Evolutionary conservation across 2,113 vertebrate genomes (phyloP).

Genomic region (Empidonax traillii): DNA sequence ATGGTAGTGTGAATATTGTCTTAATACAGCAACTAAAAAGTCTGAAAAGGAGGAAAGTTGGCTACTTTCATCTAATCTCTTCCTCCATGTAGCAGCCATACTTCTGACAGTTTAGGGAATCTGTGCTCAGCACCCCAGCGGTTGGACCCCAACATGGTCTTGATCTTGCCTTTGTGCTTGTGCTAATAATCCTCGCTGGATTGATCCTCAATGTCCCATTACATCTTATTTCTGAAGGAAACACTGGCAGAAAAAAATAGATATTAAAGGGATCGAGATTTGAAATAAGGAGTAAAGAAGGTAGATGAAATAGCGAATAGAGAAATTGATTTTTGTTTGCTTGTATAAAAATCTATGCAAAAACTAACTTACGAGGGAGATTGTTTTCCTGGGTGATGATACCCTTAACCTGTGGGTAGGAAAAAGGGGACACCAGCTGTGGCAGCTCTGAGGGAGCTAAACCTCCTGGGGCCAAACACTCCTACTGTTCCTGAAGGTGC

Average conservation of each 20-base stretch:
- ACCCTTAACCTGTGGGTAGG: fast-evolving
- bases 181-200: neutral
- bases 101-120: neutral
- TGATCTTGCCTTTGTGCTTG: neutral
- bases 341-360: neutral
- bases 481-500: fast-evolving
- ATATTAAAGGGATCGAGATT: neutral
- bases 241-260: neutral
- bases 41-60: neutral
- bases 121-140: neutral
- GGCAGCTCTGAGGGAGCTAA: neutral
- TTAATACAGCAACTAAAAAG: neutral
- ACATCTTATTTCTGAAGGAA: neutral
- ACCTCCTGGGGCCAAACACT: neutral
- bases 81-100: neutral
- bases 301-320: neutral
- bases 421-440: neutral
- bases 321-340: neutral
- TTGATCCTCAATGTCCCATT: neutral
- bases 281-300: neutral
- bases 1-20: neutral
- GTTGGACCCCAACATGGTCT: fast-evolving
- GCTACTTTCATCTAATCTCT: neutral
- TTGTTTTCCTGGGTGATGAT: neutral
- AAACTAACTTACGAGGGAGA: neutral